Base-by-base conservation (phyloP, 2,113 vertebrate species). In the Pelecanus crispus region DNA sequence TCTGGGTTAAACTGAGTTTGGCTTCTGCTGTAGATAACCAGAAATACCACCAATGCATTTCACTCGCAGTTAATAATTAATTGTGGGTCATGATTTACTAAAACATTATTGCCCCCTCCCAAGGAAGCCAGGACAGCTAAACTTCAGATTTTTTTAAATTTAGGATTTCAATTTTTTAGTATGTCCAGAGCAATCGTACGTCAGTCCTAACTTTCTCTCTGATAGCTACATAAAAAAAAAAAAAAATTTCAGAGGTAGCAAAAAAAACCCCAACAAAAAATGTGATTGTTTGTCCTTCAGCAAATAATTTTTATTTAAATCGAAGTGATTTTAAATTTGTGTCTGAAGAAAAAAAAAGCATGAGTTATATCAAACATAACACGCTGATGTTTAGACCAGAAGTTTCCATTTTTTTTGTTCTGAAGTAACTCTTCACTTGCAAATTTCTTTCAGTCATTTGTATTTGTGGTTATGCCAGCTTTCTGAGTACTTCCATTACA, bases 11-110 rank as follows among this genome's bases (percentile, higher is more conserved):
- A 52, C 7, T 45, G 34, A 2, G 7, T n/a, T 38, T 70, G 65
- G 13, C 49, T 66, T 85, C 77, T 83, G 87, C 87, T 93, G 90
- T 22, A 71, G 65, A 36, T 47, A 90, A 95, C 28, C 61, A 71
- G 49, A 59, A 25, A 36, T 52, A 52, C n/a, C 90, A 61, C 67
- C 77, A 66, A 45, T 45, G 74, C 36, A 29, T 79, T 59, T 84
- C 93, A 32, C 42, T 80, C 81, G 34, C 10, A 40, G 96, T 98
- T 98, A 98, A 98, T 98, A 34, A 98, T 98, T 98, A 97, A 98
- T 55, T 19, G 28, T 67, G 90, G 78, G 42, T 52, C 29, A 58
- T 42, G 58, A 40, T 45, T 88, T 34, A 63, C 24, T 40, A 34
- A 59, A 86, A 31, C 1, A 2, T 44, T 26, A 36, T 34, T 70